Evolutionary conservation across 2,797 vertebrate species (phyloP), one percentile per base, ranked within the genome.

Genomic region (Chaunax sp.): DNA sequence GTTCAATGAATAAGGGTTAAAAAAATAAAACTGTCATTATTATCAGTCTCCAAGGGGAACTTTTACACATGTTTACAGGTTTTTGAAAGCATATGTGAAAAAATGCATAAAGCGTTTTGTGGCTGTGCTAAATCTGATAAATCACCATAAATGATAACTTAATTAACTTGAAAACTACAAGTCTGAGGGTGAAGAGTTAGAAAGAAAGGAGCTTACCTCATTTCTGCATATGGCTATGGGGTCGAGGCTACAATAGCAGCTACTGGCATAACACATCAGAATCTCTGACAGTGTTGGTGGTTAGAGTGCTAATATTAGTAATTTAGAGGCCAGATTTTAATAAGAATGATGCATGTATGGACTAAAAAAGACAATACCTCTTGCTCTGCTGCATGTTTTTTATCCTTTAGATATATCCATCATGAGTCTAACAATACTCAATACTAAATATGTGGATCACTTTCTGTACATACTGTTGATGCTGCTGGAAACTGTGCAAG

Each of bases 401-500:
- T n/a, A n/a, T n/a, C n/a, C n/a, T n/a, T n/a, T n/a, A n/a, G n/a
- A n/a, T n/a, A n/a, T n/a, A n/a, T n/a, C n/a, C n/a, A n/a, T n/a
- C n/a, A n/a, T n/a, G n/a, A n/a, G n/a, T n/a, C n/a, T n/a, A n/a
- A n/a, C n/a, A n/a, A n/a, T n/a, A n/a, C n/a, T n/a, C n/a, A n/a
- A n/a, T n/a, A n/a, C n/a, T n/a, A n/a, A n/a, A n/a, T n/a, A n/a
- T n/a, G n/a, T n/a, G n/a, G n/a, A n/a, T n/a, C n/a, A 61, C 43
- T 51, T 50, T 54, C 55, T 58, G 61, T 58, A 47, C 51, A 41
- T 25, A 3, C 28, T 45, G 50, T 28, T 68, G 30, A 57, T 64
- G 40, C 50, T 59, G 19, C 37, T 58, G 33, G 60, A 62, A 60
- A 45, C 5, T 12, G 19, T 70, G 37, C 50, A 69, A 53, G 40